Evolutionary conservation across 2,797 vertebrate genomes (phyloP).

Genomic region (Meda fulgida): DNA sequence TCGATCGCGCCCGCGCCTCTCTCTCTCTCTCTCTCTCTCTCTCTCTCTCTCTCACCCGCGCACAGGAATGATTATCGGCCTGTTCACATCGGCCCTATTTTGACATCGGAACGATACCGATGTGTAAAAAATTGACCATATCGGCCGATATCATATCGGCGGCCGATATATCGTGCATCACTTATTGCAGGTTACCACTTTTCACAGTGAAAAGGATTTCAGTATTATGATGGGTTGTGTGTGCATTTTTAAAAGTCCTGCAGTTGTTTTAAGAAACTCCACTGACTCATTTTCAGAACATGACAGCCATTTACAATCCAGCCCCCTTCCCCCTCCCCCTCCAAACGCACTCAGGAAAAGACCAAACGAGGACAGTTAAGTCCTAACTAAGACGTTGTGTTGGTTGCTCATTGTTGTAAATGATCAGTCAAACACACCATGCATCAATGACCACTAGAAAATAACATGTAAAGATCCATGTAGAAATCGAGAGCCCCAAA

Average conservation of each 20-base stretch:
- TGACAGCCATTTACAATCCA: not conserved
- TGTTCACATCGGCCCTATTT: too few relatives aligned
- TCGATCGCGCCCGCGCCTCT: too few relatives aligned
- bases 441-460: slow-evolving; percentile 71
- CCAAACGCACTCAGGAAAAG: not conserved
- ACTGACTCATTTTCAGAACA: slow-evolving; percentile 26
- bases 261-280: slow-evolving; percentile 1
- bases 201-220: not conserved
- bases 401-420: slow-evolving; percentile 68
- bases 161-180: too few relatives aligned
- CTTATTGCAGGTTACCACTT: too few relatives aligned
- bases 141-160: too few relatives aligned
- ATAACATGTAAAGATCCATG: slow-evolving; percentile 79
- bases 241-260: not conserved
- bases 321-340: slow-evolving; percentile 12
- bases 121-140: too few relatives aligned
- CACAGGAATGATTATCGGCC: too few relatives aligned
- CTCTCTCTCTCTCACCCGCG: too few relatives aligned
- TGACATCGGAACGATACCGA: too few relatives aligned
- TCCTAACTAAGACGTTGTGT: slow-evolving; percentile 58
- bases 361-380: slow-evolving; percentile 41
- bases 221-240: not conserved
- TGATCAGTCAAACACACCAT: slow-evolving; percentile 70
- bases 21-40: too few relatives aligned
- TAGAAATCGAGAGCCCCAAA: slow-evolving; percentile 75